Base-by-base conservation (phyloP, 2,113 vertebrate species). In the Mus pahari region DNA sequence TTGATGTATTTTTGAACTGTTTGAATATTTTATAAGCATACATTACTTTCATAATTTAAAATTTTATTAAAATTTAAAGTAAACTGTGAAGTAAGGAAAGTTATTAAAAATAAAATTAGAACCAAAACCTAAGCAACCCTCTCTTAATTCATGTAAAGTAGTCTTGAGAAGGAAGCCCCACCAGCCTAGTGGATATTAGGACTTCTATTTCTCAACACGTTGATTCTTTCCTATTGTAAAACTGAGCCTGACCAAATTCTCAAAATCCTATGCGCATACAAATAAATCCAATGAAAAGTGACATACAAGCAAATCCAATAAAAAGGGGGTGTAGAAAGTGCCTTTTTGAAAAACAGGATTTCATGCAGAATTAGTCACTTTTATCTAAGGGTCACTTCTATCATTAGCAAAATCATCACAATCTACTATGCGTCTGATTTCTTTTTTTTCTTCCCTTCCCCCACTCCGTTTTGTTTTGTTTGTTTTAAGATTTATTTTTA, bases 61-160 rank as follows among this genome's bases (percentile, higher is more conserved):
- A 84, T 78, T 68, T 77, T 90, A 94, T 96, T 97, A 92, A 94
- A 96, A 92, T 84, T 94, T 93, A 96, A 97, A 96, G 75, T 91
- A 94, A 96, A 95, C 62, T 94, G n/a, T n/a, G 66, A 97, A 95
- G 60, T 66, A 93, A 96, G 45, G 12, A 91, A 96, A 92, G 16
- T 45, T 92, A 92, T 89, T 86, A 93, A 96, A 94, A 95, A 93
- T 89, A 93, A 97, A 94, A 94, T 96, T 60, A 94, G 62, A 94
- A 78, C 48, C 53, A 91, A 73, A 70, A 96, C 82, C 84, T 84
- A 94, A 92, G 20, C 64, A 79, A 91, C 17, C 11, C 64, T 92
- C 62, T 92, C 60, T 90, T 12, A 36, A 92, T 97, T 96, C 42
- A 81, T 78, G 93, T 82, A 96, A 92, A 90, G 92, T 70, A 89